phyloP scores from a whole-genome alignment of 2,888 invertebrate species.

The Ptilodon capucinus region DNA sequence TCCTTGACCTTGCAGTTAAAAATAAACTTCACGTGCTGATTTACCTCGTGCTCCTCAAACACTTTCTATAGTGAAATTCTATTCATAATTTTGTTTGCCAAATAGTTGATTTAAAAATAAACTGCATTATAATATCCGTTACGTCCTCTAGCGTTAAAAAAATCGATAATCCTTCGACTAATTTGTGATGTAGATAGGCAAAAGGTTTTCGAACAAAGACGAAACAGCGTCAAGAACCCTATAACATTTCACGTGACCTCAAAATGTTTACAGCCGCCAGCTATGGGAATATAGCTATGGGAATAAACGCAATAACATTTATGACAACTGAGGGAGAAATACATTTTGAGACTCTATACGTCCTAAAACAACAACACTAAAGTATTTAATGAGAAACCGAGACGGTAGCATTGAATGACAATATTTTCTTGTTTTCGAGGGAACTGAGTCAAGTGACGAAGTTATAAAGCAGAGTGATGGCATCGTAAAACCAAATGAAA shows the following conservation, averaged over 20 bases:
- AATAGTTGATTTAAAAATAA: not conserved
- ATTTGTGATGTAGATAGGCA: no score
- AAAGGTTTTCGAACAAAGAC: not conserved
- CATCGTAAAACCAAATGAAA: conserved; percentile 60
- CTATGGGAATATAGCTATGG: conserved; percentile 20
- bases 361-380: not conserved
- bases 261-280: conserved; percentile 29
- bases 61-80: not conserved
- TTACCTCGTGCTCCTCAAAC: conserved; percentile 1
- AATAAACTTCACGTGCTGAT: conserved; percentile 1
- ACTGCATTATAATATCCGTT: not conserved
- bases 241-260: conserved; percentile 34
- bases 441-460: conserved; percentile 30
- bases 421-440: conserved; percentile 42
- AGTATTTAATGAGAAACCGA: not conserved
- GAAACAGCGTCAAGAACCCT: conserved; percentile 7
- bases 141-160: not conserved
- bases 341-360: not conserved
- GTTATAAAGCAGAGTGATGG: conserved; percentile 43
- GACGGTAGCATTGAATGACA: no score
- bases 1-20: conserved; percentile 5
- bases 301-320: conserved; percentile 38
- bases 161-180: no score
- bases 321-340: conserved; percentile 21
- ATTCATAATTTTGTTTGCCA: not conserved